Evolutionary conservation across 2,888 invertebrate genomes (phyloP).

Genomic region (Physocephala rufipes): DNA sequence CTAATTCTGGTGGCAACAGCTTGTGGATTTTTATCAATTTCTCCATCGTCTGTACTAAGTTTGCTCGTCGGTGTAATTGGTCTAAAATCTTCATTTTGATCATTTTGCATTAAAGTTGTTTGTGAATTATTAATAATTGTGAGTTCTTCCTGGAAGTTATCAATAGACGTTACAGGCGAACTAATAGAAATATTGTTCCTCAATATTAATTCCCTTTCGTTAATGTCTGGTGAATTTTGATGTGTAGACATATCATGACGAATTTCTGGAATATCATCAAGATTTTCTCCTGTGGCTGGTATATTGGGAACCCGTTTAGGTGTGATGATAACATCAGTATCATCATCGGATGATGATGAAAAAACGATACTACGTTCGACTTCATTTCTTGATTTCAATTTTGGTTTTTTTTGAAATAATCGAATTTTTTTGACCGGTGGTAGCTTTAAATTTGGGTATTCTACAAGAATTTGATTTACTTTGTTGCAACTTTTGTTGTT

Average conservation of each 20-base stretch:
- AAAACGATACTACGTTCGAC: background rate
- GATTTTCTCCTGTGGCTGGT: too few species aligned
- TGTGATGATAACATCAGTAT: background rate
- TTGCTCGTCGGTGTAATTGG: too few species aligned
- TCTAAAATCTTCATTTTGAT: too few species aligned
- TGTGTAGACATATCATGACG: too few species aligned
- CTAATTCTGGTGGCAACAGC: background rate
- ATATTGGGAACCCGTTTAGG: too few species aligned
- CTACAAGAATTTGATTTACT: background rate
- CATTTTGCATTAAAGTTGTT: background rate
- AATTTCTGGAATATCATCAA: background rate
- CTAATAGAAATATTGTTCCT: too few species aligned
- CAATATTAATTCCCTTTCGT: too few species aligned
- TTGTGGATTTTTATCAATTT: background rate
- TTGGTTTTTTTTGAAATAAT: background rate
- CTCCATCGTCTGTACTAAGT: background rate
- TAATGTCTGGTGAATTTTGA: too few species aligned
- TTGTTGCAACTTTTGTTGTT: background rate
- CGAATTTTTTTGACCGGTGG: conserved; percentile 2
- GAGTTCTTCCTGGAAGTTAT: too few species aligned
- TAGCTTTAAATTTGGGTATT: background rate
- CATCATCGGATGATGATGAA: background rate
- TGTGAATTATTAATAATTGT: background rate
- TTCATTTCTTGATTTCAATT: background rate
- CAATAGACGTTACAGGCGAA: background rate